Evolutionary conservation across 2,113 vertebrate genomes (phyloP).

Genomic region (Pyrgilauda ruficollis): DNA sequence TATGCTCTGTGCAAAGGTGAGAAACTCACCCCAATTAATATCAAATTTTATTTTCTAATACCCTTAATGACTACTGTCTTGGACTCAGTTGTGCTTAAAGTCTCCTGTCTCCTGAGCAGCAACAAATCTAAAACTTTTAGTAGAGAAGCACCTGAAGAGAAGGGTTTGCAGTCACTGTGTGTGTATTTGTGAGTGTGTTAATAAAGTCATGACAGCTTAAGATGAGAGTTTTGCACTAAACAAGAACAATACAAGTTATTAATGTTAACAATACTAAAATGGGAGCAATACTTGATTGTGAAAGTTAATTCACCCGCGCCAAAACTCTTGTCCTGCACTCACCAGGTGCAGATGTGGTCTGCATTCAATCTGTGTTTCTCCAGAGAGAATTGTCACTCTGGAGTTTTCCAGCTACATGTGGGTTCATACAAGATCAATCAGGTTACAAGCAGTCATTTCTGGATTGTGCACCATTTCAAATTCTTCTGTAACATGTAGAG

Average conservation of each 20-base stretch:
- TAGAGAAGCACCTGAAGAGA: background rate
- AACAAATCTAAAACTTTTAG: background rate
- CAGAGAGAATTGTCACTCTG: background rate
- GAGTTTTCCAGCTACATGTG: background rate
- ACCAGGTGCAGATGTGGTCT: background rate
- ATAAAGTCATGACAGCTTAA: background rate
- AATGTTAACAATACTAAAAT: background rate
- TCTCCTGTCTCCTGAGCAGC: background rate
- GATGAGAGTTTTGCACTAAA: background rate
- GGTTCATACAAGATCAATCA: background rate
- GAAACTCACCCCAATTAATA: background rate
- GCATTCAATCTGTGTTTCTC: background rate
- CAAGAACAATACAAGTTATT: background rate
- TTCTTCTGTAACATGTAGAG: background rate
- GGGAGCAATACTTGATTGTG: fast-evolving
- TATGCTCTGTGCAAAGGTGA: background rate
- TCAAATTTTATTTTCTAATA: background rate
- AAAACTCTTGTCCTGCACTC: background rate
- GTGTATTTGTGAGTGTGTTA: background rate
- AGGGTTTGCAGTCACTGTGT: background rate
- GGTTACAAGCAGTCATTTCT: background rate
- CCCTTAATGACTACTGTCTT: background rate
- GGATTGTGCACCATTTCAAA: background rate
- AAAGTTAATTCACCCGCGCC: background rate
- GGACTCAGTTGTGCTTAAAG: background rate